Base-by-base conservation (phyloP, 2,797 vertebrate genomes). In the Aldrovandia affinis region DNA sequence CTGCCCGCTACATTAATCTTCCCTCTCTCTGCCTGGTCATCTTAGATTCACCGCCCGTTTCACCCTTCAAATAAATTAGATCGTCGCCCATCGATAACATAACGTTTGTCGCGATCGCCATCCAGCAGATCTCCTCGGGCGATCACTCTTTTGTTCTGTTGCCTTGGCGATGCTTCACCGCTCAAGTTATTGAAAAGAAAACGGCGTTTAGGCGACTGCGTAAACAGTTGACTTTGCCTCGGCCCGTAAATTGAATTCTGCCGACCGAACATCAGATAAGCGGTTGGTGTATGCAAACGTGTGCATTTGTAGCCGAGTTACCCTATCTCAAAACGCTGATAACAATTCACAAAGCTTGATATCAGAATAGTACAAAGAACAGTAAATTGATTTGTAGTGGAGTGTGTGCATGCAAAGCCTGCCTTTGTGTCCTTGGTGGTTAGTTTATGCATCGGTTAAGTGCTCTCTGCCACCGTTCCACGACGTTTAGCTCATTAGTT, bases 401-500 rank as follows among this genome's bases (percentile, higher is more conserved):
- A 14, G 57, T 28, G 52, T 75, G 73, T 44, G 52, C 52, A 78
- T 78, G 82, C 82, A 36, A 78, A 59, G 5, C 54, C 73, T 47
- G 44, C 33, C 75, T 83, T 61, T n/a, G 78, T 63, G 50, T 85
- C 77, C 70, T 81, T 81, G 79, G 80, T 57, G 33, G 80, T 18
- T 36, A 75, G 65, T 78, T 82, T 82, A 82, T 59, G 28, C 75
- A 52, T 61, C 57, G 3, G 15, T 83, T n/a, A 68, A 80, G 54
- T 80, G 59, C 61, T 83, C 73, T 80, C 22, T 42, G 50, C 28
- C 30, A 39, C 30, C n/a, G 50, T 33, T 77, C 39, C 12, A 33
- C 28, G n/a, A 81, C 81, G 1, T 86, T 88, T 44, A 61, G 70
- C 84, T 88, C 83, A 89, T 91, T 88, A 88, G 70, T 20, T 7